These are phyloP conservation scores for Acarapis woodi DNA, from an alignment of 1,140 invertebrate genomes.

Conservation along the genomic window DNA sequence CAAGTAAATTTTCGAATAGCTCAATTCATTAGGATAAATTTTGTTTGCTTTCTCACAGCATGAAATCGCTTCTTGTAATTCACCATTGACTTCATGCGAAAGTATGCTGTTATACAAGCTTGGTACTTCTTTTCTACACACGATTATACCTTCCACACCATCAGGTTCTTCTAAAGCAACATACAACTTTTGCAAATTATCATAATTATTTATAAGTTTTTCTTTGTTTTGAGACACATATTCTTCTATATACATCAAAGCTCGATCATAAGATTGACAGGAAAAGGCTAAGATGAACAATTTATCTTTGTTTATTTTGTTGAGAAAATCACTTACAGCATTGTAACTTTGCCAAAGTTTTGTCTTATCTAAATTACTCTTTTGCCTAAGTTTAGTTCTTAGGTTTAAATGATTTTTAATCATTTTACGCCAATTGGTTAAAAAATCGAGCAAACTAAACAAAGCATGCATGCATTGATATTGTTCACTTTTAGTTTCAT, in stretches of 20 bases:
- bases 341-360: constrained; percentile 1
- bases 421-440: not conserved
- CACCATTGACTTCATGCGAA: constrained; percentile 22
- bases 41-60: constrained; percentile 23
- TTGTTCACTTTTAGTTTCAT: too few relatives aligned
- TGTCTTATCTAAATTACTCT: not conserved
- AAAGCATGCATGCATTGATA: too few relatives aligned
- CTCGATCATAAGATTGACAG: constrained; percentile 23
- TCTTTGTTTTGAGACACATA: constrained; percentile 2
- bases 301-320: constrained; percentile 20
- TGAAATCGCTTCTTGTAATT: constrained; percentile 23
- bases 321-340: constrained; percentile 17
- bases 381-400: not conserved
- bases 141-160: constrained; percentile 24
- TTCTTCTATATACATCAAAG: constrained; percentile 24
- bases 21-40: constrained; percentile 17
- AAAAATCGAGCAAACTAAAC: too few relatives aligned
- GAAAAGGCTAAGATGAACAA: constrained; percentile 23
- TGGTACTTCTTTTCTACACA: constrained; percentile 19
- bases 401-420: not conserved
- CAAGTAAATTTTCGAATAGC: constrained; percentile 21
- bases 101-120: constrained; percentile 22
- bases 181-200: constrained; percentile 23
- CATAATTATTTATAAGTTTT: not conserved
- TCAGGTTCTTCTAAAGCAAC: constrained; percentile 26